Evolutionary conservation across 2,113 vertebrate genomes (phyloP), one percentile per base, ranked within the genome.

Genomic region (Balaeniceps rex): DNA sequence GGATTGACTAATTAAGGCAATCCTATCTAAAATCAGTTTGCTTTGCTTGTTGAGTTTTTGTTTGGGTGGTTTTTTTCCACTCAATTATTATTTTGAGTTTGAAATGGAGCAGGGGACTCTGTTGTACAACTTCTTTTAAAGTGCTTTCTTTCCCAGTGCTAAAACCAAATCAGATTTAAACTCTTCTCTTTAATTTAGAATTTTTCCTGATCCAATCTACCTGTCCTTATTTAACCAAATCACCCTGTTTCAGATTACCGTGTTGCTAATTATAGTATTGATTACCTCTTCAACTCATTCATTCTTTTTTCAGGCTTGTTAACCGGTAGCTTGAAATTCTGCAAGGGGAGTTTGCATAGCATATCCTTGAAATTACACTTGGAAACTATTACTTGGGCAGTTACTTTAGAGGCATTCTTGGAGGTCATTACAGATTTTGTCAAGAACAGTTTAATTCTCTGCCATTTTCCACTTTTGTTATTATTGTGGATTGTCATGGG

Each of bases 381-480:
- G 78, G 87, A 96, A 96, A 66, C 82, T 80, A 19, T 93, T 94
- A 91, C 77, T 97, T 90, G 91, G 94, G 90, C 78, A 91, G 84
- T 96, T 88, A 75, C 82, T 94, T 95, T 60, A 68, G 70, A 93
- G 58, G 54, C 60, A 46, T 90, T 93, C 94, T 88, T 94, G 71
- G 89, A 97, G 95, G 91, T 96, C 93, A 96, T 97, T 96, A 97
- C 51, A 88, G 70, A 83, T 97, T 96, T 96, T 97, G 96, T 97
- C 96, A 96, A 91, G 95, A 97, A 58, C n/a, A 60, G 84, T 97
- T 97, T 97, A 95, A 95, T 97, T 96, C 91, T 83, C 95, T 97
- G 97, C 97, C 96, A 96, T 96, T 94, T 96, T 40, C 80, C 88
- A 80, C 96, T 84, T 96, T 85, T 96, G 79, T 94, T 97, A 65